Conservation (phyloP, 2,797 vertebrate species). For the Sarcophilus harrisii region DNA sequence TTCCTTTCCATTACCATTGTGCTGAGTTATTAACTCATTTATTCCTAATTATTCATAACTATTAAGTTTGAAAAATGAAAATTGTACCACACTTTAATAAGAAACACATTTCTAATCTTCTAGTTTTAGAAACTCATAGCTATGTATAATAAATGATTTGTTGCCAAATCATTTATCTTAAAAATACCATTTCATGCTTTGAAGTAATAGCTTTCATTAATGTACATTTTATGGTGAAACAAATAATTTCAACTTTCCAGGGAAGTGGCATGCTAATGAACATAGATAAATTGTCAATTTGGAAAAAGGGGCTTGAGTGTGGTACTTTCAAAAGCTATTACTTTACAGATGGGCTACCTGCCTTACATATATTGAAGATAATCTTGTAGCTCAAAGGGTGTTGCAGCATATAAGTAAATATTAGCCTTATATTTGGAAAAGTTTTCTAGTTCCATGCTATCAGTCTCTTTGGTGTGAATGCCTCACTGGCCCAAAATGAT, state of each 20-base stretch:
- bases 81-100: slow-evolving; percentile 38
- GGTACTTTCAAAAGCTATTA: slow-evolving; percentile 26
- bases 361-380: not conserved
- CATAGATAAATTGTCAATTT: slow-evolving; percentile 41
- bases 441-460: not conserved
- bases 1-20: slow-evolving; percentile 41
- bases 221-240: slow-evolving; percentile 44
- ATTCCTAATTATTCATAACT: slow-evolving; percentile 49
- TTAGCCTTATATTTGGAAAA: not conserved
- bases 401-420: not conserved
- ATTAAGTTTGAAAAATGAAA: slow-evolving; percentile 42
- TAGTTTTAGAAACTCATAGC: slow-evolving; percentile 46
- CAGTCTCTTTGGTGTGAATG: not conserved
- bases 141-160: slow-evolving; percentile 56
- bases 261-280: slow-evolving; percentile 50
- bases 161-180: slow-evolving; percentile 59
- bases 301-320: not conserved
- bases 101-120: slow-evolving; percentile 44
- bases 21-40: slow-evolving; percentile 45
- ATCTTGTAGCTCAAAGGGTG: not conserved
- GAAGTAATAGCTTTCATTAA: slow-evolving; percentile 65
- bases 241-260: slow-evolving; percentile 53
- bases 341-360: not conserved
- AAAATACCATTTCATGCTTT: slow-evolving; percentile 63
- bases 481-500: slow-evolving; percentile 11